phyloP scores from a whole-genome alignment of 2,113 vertebrate genomes.

The Lophotis ruficrista region DNA sequence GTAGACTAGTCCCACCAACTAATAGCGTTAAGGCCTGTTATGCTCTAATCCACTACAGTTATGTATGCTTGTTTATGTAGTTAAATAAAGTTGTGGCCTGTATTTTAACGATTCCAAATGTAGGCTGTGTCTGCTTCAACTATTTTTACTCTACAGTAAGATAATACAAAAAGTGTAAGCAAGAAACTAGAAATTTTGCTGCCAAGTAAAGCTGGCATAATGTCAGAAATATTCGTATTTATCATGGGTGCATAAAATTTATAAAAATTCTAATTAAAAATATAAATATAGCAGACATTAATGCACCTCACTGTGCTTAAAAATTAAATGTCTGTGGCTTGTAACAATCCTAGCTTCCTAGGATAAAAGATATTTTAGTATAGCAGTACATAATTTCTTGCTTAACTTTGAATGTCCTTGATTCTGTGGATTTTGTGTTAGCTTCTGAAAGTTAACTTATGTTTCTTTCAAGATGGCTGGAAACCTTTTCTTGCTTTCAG shows the following conservation, averaged over 20 bases:
- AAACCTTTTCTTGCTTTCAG: not conserved
- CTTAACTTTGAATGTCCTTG: constrained; percentile 8
- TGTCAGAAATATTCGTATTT: constrained; percentile 18
- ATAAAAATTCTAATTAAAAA: not conserved
- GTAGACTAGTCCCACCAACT: not conserved
- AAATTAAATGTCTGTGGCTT: not conserved
- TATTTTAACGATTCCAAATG: constrained; percentile 27
- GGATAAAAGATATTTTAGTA: not conserved
- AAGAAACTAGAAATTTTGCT: constrained; percentile 28
- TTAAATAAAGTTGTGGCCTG: constrained; percentile 12
- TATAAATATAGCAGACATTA: not conserved
- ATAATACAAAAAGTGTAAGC: constrained; percentile 6
- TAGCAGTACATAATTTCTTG: not conserved
- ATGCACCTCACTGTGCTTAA: not conserved
- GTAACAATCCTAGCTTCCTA: not conserved
- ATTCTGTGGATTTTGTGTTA: not conserved
- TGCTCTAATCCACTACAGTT: constrained; percentile 4
- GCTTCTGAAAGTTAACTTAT: not conserved
- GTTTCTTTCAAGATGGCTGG: not conserved
- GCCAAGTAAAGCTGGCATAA: not conserved
- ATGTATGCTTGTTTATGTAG: not conserved
- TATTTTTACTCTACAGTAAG: constrained; percentile 3
- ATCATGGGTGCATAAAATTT: not conserved
- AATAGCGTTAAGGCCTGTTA: constrained; percentile 8
- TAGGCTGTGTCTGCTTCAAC: not conserved